A percentile compares a stretch with the other conserved stretches of the same genome.
Evolutionary conservation across 1,140 invertebrate genomes (phyloP).

Genomic region (Drosophila oshimai): DNA sequence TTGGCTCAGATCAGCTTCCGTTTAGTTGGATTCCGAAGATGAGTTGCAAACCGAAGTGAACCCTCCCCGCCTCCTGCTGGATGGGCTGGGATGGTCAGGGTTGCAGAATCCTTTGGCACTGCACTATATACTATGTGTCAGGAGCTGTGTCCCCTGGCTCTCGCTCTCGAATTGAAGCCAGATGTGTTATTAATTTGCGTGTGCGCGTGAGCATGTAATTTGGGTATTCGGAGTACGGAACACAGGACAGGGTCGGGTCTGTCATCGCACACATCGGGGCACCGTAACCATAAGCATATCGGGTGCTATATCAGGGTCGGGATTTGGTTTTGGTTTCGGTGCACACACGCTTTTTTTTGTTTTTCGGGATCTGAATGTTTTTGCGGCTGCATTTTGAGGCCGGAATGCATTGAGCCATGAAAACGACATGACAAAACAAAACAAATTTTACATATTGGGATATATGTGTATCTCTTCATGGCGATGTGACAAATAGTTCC

Average conservation of each 20-base stretch:
- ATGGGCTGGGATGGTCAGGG: background rate
- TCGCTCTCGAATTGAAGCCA: slow-evolving; percentile 54
- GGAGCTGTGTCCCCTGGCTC: background rate
- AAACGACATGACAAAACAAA: slow-evolving; percentile 82
- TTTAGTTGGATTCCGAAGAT: background rate
- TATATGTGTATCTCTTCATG: background rate
- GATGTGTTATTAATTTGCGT: slow-evolving; percentile 82
- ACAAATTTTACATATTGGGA: slow-evolving; percentile 61
- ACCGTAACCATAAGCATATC: background rate
- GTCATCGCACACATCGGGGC: background rate
- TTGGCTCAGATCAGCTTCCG: slow-evolving; percentile 16
- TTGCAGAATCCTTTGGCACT: background rate
- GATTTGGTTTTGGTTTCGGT: slow-evolving; percentile 1
- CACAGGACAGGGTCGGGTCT: background rate
- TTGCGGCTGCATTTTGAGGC: slow-evolving; percentile 35
- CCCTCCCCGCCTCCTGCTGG: slow-evolving; percentile 4
- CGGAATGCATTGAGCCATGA: slow-evolving; percentile 73
- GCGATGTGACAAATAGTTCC: slow-evolving; percentile 63
- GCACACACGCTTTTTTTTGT: background rate
- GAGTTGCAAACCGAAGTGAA: background rate
- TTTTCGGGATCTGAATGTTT: slow-evolving; percentile 22
- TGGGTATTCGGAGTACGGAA: slow-evolving; percentile 28
- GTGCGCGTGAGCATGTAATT: slow-evolving; percentile 82
- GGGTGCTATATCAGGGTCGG: slow-evolving; percentile 11
- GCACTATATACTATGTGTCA: background rate